A percentile compares a stretch with the other conserved stretches of the same genome.
Conservation (phyloP, 2,113 vertebrate genomes). For the Heterotis niloticus region DNA sequence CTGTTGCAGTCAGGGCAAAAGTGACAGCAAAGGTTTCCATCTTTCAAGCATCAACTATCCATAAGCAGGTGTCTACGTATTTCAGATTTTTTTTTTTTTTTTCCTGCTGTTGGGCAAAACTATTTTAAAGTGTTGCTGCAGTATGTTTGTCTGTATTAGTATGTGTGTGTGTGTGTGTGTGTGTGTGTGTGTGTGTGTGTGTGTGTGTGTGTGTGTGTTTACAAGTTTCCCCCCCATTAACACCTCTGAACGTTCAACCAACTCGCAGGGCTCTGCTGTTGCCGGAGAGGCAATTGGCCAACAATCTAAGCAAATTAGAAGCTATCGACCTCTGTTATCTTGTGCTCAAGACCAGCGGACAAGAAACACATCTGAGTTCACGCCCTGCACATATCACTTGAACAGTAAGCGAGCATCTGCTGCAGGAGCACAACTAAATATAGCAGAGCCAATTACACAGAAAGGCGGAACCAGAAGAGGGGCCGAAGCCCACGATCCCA, state of each 20-base stretch:
- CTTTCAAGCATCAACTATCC: too few species aligned
- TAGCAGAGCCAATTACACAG: background rate
- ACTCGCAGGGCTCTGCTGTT: background rate
- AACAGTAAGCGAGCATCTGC: background rate
- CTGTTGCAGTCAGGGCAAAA: too few species aligned
- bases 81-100: too few species aligned
- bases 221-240: background rate
- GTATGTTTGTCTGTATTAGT: too few species aligned
- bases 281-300: background rate
- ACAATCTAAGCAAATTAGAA: background rate
- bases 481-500: background rate
- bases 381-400: background rate
- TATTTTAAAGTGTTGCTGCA: too few species aligned
- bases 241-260: background rate
- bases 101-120: too few species aligned
- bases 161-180: background rate
- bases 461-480: background rate
- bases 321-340: background rate
- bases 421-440: constrained; percentile 1
- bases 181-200: background rate
- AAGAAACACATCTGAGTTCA: background rate
- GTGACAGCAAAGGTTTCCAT: too few species aligned
- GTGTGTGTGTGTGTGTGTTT: background rate
- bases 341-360: background rate
- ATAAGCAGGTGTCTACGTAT: too few species aligned